phyloP scores from a whole-genome alignment of 2,113 vertebrate species.

The Leiothrix lutea region DNA sequence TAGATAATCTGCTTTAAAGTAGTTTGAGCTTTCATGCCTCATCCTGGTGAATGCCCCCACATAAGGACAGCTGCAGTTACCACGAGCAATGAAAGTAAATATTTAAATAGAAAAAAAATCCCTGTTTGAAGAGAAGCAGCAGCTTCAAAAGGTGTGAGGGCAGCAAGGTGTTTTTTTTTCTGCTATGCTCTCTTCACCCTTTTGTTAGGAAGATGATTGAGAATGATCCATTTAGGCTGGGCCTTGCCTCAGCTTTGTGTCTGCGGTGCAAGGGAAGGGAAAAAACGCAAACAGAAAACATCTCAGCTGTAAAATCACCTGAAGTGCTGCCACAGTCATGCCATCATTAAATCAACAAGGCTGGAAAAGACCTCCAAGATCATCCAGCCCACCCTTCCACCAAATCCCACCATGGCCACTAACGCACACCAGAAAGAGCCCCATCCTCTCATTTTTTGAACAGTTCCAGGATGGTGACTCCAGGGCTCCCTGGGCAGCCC shows the following conservation, averaged over 20 bases:
- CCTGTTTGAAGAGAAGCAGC: background rate
- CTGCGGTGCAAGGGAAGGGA: background rate
- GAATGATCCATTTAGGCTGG: background rate
- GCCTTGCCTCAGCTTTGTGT: background rate
- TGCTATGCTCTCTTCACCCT: background rate
- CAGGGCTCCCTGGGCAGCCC: background rate
- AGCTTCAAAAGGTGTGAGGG: background rate
- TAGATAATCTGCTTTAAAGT: background rate
- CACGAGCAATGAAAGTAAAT: background rate
- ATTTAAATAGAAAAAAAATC: background rate
- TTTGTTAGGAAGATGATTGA: background rate
- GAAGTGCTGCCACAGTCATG: background rate
- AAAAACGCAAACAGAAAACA: background rate
- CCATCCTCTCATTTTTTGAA: too few relatives aligned
- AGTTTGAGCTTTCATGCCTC: background rate
- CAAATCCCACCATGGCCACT: background rate
- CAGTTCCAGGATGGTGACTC: background rate
- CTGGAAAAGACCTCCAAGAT: background rate
- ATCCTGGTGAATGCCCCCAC: background rate
- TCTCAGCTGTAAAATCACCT: background rate
- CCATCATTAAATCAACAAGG: background rate
- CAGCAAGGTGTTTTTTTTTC: background rate
- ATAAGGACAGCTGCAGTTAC: background rate
- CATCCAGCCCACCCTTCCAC: background rate
- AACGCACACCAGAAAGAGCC: background rate